phyloP scores from a whole-genome alignment of 2,888 invertebrate genomes.

The Cephus runcator region DNA sequence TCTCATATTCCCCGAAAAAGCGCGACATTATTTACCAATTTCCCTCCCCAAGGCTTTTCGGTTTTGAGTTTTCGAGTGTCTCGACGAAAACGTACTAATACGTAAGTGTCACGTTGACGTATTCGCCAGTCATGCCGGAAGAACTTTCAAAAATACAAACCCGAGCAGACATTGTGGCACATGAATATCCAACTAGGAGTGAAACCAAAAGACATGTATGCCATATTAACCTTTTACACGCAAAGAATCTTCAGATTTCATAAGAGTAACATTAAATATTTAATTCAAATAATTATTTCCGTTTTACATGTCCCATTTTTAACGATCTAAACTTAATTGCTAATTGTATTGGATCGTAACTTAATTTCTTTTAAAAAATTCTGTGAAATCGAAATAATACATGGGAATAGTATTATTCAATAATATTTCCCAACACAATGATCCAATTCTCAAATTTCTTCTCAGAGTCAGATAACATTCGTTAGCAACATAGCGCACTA shows the following conservation, averaged over 20 bases:
- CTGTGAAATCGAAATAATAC: background rate
- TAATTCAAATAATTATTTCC: background rate
- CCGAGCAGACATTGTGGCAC: background rate
- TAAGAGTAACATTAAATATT: background rate
- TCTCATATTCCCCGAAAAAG: constrained; percentile 12
- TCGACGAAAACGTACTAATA: constrained; percentile 17
- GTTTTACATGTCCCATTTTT: background rate
- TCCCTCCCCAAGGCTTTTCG: constrained; percentile 13
- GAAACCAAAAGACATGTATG: background rate
- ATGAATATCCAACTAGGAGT: background rate
- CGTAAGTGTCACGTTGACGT: constrained; percentile 15
- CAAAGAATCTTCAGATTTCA: background rate
- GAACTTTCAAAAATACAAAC: background rate
- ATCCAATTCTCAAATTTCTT: background rate
- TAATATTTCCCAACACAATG: background rate
- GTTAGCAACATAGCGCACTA: background rate
- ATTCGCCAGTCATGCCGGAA: background rate
- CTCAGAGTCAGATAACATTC: background rate
- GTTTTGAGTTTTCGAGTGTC: constrained; percentile 20
- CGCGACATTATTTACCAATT: constrained; percentile 22
- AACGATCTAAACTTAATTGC: background rate
- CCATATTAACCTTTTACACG: background rate
- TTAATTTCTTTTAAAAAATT: background rate
- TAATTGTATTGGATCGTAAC: background rate
- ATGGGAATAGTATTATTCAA: background rate